Percentiles rank a stretch among this genome's conserved stretches.
Evolutionary conservation across 2,113 vertebrate genomes (phyloP).

Genomic region (Barbus barbus): DNA sequence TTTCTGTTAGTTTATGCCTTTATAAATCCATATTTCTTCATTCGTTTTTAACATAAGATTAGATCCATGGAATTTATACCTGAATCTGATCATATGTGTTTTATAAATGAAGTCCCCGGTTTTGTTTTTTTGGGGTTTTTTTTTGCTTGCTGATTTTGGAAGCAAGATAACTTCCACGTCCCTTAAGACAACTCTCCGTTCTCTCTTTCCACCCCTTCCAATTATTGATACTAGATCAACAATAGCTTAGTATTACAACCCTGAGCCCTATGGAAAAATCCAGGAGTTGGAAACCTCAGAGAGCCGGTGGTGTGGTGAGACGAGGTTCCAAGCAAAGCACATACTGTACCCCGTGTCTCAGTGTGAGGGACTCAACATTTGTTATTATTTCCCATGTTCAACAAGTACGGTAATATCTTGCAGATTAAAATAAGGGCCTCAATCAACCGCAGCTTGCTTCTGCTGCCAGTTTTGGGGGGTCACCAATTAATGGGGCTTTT

Average conservation of each 20-base stretch:
- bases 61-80: neutral
- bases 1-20: neutral
- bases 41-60: neutral
- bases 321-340: constrained; percentile 26
- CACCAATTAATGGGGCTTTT: constrained; percentile 22
- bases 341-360: constrained; percentile 6
- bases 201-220: neutral
- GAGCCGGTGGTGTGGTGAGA: constrained; percentile 20
- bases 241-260: neutral
- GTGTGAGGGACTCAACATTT: constrained; percentile 39
- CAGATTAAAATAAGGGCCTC: constrained; percentile 46
- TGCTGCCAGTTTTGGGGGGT: constrained; percentile 15
- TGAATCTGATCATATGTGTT: neutral
- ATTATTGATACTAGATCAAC: constrained; percentile 22
- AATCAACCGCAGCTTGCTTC: neutral
- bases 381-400: constrained; percentile 62
- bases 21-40: neutral
- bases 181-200: neutral
- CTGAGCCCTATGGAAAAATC: constrained; percentile 39
- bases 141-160: neutral
- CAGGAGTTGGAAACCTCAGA: constrained; percentile 29
- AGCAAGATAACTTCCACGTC: neutral
- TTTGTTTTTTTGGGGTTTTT: neutral
- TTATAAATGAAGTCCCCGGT: neutral
- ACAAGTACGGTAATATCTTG: constrained; percentile 53